Evolutionary conservation across 1,140 invertebrate genomes (phyloP).

Genomic region (Trypoxylus dichotomus): DNA sequence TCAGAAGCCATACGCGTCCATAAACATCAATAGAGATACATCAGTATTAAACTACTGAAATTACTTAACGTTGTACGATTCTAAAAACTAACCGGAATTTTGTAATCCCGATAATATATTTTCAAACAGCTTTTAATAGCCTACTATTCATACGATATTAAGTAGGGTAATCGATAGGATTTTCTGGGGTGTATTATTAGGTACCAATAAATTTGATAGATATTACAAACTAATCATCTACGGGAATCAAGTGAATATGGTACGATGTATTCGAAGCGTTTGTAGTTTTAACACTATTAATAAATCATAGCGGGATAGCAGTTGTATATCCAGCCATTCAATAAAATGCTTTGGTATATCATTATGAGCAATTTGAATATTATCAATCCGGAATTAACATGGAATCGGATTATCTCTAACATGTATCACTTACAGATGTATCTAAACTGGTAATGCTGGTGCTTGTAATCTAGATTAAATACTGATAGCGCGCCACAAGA

Average conservation of each 20-base stretch:
- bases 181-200: not conserved
- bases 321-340: conserved; percentile 1
- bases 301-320: not conserved
- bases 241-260: not conserved
- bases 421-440: conserved; percentile 14
- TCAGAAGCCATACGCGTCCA: not conserved
- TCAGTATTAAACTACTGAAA: not conserved
- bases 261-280: not conserved
- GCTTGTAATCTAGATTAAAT: conserved; percentile 14
- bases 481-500: not conserved
- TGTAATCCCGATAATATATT: not conserved
- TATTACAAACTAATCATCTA: conserved; percentile 4
- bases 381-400: conserved; percentile 19
- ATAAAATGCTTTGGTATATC: conserved; percentile 4
- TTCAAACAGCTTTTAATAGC: not conserved
- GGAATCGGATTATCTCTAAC: conserved; percentile 1
- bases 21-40: not conserved
- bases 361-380: conserved; percentile 15
- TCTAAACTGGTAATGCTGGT: not conserved
- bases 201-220: not conserved
- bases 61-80: not conserved
- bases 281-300: not conserved
- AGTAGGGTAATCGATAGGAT: not conserved
- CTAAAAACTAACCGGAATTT: not conserved
- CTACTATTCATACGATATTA: not conserved